A percentile compares a stretch with the other conserved stretches of the same genome.
Evolutionary conservation across 2,797 vertebrate species (phyloP).

Genomic region (Carapus acus): DNA sequence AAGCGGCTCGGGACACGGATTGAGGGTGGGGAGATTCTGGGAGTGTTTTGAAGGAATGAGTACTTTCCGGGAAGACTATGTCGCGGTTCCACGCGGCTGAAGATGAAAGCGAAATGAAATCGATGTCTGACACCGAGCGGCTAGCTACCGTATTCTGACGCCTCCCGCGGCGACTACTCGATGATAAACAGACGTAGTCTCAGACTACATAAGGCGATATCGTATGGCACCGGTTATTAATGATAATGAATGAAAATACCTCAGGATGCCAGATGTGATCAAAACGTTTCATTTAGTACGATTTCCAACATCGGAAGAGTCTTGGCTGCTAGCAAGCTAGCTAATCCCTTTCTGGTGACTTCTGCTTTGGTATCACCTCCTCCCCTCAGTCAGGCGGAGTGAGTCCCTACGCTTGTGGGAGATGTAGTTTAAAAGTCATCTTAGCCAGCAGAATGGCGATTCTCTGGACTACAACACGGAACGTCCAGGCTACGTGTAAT

Average conservation of each 20-base stretch:
- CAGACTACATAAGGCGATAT: background rate
- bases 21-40: too few species aligned
- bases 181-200: background rate
- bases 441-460: rapidly evolving
- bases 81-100: background rate
- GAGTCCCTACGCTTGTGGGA: background rate
- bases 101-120: conserved; percentile 18
- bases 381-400: conserved; percentile 24
- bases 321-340: conserved; percentile 54
- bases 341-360: conserved; percentile 69
- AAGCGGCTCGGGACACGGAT: too few species aligned
- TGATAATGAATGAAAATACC: conserved; percentile 32
- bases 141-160: conserved; percentile 1
- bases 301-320: conserved; percentile 50
- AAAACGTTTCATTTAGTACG: conserved; percentile 24
- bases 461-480: conserved; percentile 43
- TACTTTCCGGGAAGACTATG: background rate
- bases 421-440: conserved; percentile 51
- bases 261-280: conserved; percentile 31
- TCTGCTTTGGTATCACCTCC: conserved; percentile 48
- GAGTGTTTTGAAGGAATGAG: too few species aligned
- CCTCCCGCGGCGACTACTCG: background rate
- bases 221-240: background rate
- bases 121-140: conserved; percentile 24
- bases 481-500: background rate